Conservation (phyloP, 2,888 invertebrate genomes). For the Limenitis camilla region DNA sequence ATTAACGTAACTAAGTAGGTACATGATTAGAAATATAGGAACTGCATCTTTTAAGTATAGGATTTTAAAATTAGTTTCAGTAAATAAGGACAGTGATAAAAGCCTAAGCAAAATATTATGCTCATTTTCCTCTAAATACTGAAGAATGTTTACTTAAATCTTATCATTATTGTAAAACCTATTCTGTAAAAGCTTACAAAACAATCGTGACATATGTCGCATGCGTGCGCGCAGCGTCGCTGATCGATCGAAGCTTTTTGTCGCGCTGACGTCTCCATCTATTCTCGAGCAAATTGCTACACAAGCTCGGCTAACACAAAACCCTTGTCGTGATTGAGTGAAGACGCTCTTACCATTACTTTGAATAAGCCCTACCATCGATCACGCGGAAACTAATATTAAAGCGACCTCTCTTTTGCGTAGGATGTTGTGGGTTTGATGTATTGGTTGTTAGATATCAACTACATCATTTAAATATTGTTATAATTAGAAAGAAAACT, state of each 20-base stretch:
- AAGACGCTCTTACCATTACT: conserved; percentile 54
- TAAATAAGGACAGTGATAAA: no score
- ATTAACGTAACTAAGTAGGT: no score
- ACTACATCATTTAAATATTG: not conserved
- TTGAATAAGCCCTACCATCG: conserved; percentile 61
- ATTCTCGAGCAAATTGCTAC: conserved; percentile 65
- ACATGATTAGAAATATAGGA: no score
- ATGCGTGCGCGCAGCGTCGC: conserved; percentile 49
- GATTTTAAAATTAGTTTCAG: no score
- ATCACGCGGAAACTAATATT: conserved; percentile 44
- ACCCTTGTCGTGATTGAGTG: conserved; percentile 59
- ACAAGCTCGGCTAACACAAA: conserved; percentile 35
- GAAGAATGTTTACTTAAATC: no score
- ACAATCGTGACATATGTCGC: conserved; percentile 15
- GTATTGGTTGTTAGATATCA: conserved; percentile 5
- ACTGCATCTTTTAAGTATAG: no score
- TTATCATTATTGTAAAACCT: conserved; percentile 3
- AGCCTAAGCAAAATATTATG: no score
- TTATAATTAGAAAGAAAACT: not conserved
- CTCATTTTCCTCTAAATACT: no score
- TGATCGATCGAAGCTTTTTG: conserved; percentile 72
- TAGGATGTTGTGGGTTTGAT: conserved; percentile 12
- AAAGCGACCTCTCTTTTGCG: conserved; percentile 27
- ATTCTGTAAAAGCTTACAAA: conserved; percentile 1
- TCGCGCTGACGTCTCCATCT: conserved; percentile 68